These are phyloP conservation scores for Trogon melanurus DNA, from an alignment of 2,113 vertebrate genomes.

Conservation along the genomic window DNA sequence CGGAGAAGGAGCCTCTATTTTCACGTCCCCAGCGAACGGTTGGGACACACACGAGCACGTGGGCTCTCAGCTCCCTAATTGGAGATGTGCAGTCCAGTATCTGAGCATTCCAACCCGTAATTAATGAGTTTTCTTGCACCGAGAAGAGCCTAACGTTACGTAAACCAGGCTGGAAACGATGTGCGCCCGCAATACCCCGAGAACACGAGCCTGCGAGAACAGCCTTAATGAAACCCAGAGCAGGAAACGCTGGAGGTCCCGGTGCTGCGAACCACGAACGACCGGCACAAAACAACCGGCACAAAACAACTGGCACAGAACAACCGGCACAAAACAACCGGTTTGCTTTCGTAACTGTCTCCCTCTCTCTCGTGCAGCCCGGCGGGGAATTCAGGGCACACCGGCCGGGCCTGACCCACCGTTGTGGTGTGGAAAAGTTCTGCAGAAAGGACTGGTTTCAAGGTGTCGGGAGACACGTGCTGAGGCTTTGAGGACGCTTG, in stretches of 20 bases:
- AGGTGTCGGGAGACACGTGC: neutral
- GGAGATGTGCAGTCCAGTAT: neutral
- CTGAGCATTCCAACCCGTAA: no score
- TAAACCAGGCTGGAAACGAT: neutral
- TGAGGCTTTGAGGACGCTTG: accelerated
- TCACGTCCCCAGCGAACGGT: accelerated
- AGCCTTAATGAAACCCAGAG: neutral
- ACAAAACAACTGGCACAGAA: neutral
- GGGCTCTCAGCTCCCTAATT: accelerated
- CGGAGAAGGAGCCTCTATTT: no score
- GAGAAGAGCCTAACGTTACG: neutral
- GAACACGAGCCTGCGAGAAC: neutral
- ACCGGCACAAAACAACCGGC: neutral
- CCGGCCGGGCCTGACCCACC: neutral
- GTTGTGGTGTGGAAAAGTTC: neutral
- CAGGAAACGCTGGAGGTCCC: neutral
- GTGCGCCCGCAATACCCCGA: neutral
- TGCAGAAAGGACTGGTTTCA: no score
- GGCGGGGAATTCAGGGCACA: neutral
- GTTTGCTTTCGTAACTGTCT: neutral
- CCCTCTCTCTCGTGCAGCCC: neutral
- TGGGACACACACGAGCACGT: accelerated
- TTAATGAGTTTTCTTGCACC: no score
- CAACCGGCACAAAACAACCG: neutral
- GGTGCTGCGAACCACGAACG: neutral